Evolutionary conservation across 2,888 invertebrate genomes (phyloP), one percentile per base, ranked within the genome.

Genomic region (Theretra japonica): DNA sequence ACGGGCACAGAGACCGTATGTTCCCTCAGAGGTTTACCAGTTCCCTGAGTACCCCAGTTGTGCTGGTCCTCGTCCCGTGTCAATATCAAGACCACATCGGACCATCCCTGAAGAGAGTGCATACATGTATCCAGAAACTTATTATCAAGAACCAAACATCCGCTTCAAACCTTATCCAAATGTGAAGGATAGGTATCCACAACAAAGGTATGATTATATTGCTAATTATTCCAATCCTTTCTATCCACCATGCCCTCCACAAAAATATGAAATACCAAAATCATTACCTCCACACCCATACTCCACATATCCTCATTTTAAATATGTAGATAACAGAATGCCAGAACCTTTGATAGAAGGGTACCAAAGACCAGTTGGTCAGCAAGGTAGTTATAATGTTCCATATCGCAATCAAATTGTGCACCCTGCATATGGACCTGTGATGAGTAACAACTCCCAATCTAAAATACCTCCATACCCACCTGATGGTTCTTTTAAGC

Each of bases 201-300:
- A 89, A 75, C 75, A 89, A 81, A 92, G 94, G 91, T 94, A 94
- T 92, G 94, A 94, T 75, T 94, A 92, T 87, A 80, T 91, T 78
- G 80, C 80, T 86, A 93, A 92, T 83, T 93, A 90, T 83, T 75
- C 90, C 74, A 90, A 86, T 80, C 84, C 90, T 77, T 92, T 90
- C 79, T 91, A 92, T 79, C 88, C 91, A 73, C 80, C 88, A 60
- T 88, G 87, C 77, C 82, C 88, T 53, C 73, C 89, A 71, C 89
- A 90, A 77, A 92, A 92, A 83, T 93, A 90, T 90, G 92, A 93
- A 71, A 77, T 91, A 73, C 89, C 88, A 73, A 93, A 92, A 79
- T 72, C 90, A 76, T 76, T 89, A 70, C 86, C 88, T 50, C 77
- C 87, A 72, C 91, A 91, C 73, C 85, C 88, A 48, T 93, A 91